A percentile compares a stretch with the other conserved stretches of the same genome.
These are phyloP conservation scores for Sorex fumeus DNA, from an alignment of 2,113 vertebrate species.

Conservation along the genomic window DNA sequence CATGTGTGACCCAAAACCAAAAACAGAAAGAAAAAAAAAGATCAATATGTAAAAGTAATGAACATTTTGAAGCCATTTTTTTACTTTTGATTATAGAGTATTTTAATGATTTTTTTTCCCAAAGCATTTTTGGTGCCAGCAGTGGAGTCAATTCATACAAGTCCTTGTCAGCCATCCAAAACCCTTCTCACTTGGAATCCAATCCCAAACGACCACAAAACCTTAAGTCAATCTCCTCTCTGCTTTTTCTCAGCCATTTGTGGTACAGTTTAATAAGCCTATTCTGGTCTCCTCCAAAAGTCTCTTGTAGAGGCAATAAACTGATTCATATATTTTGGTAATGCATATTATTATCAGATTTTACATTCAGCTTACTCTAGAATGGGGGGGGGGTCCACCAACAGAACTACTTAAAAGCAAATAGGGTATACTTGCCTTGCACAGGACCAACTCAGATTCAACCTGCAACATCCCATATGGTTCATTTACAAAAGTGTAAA, in stretches of 20 bases:
- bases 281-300: background rate
- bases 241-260: background rate
- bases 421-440: no score
- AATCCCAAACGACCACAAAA: background rate
- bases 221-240: background rate
- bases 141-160: background rate
- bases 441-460: no score
- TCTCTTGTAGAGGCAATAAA: background rate
- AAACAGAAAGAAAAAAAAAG: no score
- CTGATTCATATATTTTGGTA: background rate
- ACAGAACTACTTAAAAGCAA: background rate
- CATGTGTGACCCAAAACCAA: no score
- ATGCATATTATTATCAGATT: background rate
- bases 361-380: background rate
- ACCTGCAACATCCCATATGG: no score
- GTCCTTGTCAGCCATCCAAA: background rate
- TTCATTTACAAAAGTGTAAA: no score
- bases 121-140: background rate
- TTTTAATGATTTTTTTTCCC: background rate
- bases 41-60: no score
- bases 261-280: background rate
- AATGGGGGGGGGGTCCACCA: background rate
- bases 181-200: background rate
- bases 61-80: no score
- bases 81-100: no score